Percentiles rank a stretch among this genome's conserved stretches.
These are phyloP conservation scores for Euthynnus affinis DNA, from an alignment of 2,797 vertebrate genomes.

Conservation along the genomic window DNA sequence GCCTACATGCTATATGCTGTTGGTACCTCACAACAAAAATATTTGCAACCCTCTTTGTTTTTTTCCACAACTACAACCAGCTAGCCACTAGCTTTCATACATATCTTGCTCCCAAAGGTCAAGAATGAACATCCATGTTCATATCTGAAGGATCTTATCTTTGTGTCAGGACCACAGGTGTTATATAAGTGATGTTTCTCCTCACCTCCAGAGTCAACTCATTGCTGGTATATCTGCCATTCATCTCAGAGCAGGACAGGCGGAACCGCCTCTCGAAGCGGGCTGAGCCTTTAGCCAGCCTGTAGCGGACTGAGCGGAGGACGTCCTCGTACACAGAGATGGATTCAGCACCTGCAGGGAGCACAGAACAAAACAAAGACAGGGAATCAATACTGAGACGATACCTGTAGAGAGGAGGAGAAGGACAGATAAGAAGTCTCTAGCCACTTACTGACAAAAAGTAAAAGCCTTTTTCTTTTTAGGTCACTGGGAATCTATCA, in stretches of 20 bases:
- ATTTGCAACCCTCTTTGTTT: neutral
- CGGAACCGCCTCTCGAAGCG: constrained; percentile 96
- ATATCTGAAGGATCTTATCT: constrained; percentile 6
- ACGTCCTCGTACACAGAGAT: constrained; percentile 97
- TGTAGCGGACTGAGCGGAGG: constrained; percentile 93
- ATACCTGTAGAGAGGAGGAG: neutral
- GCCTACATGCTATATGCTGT: too few relatives aligned
- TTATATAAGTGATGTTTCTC: constrained; percentile 15
- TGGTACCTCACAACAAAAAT: too few relatives aligned
- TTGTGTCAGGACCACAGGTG: neutral
- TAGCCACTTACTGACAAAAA: constrained; percentile 23
- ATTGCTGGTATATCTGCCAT: constrained; percentile 97
- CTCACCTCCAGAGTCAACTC: constrained; percentile 95
- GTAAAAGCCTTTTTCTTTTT: neutral
- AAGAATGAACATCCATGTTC: neutral
- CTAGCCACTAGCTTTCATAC: neutral
- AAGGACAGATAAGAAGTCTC: neutral
- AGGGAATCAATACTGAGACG: constrained; percentile 33
- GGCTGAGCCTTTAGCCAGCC: constrained; percentile 90
- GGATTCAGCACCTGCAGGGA: constrained; percentile 92
- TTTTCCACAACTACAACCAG: neutral
- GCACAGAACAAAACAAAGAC: neutral
- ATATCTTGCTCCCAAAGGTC: neutral
- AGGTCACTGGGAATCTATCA: constrained; percentile 2
- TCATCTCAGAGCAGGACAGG: constrained; percentile 98